These are phyloP conservation scores for Antechinus stuartii DNA, from an alignment of 2,113 vertebrate species.

Conservation along the genomic window DNA sequence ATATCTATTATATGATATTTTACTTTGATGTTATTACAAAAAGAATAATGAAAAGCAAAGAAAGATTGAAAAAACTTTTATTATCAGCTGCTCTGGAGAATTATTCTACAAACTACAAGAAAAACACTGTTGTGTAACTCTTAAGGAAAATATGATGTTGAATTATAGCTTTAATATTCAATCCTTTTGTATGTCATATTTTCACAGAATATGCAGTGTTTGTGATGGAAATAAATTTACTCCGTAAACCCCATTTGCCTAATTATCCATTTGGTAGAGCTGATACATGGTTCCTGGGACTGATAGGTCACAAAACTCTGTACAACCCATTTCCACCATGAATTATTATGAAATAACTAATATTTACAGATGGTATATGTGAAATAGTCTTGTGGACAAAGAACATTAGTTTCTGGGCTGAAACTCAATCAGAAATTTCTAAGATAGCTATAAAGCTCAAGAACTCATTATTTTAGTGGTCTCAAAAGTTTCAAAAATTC, in stretches of 20 bases:
- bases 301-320: constrained; percentile 24
- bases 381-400: not conserved
- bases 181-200: constrained; percentile 37
- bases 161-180: constrained; percentile 49
- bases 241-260: constrained; percentile 31
- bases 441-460: constrained; percentile 32
- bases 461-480: constrained; percentile 14
- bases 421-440: constrained; percentile 51
- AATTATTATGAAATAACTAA: constrained; percentile 50
- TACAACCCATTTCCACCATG: not conserved
- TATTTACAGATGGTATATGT: constrained; percentile 29
- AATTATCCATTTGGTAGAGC: constrained; percentile 19
- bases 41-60: constrained; percentile 56
- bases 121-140: constrained; percentile 23
- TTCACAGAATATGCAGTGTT: constrained; percentile 51
- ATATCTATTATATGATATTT: constrained; percentile 43
- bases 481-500: not conserved
- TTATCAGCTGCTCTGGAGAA: constrained; percentile 8
- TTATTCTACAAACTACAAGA: constrained; percentile 48
- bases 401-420: constrained; percentile 55
- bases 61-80: constrained; percentile 67
- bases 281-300: constrained; percentile 9
- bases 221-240: constrained; percentile 55
- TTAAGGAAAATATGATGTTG: constrained; percentile 46
- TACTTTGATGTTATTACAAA: constrained; percentile 56